Evolutionary conservation across 1,140 invertebrate species (phyloP), one percentile per base, ranked within the genome.

Genomic region (Danaus plexippus): DNA sequence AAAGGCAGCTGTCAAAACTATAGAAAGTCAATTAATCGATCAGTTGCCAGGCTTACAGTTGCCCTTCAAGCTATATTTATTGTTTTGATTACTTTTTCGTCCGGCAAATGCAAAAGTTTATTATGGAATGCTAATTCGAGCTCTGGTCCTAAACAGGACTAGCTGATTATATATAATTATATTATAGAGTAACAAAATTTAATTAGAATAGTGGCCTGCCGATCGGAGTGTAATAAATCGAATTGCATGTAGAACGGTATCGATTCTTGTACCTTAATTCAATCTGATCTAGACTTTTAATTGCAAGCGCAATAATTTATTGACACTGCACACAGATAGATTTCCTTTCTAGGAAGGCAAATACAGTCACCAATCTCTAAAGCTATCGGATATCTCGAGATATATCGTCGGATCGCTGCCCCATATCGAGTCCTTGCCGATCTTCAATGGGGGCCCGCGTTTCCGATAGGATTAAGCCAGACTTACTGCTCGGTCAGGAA

Each of bases 381-480:
- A 57, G 47, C 47, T 44, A 46, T n/a, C 49, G 32, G 49, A 66
- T 67, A 75, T 71, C 64, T 53, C 46, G 50, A 66, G 67, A 72
- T 62, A 53, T 70, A 66, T 72, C 72, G 47, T 44, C 51, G 61
- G 62, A 66, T 63, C 54, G 52, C 46, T 55, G 61, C 49, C 47
- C 59, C 63, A 61, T 52, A 58, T 61, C 67, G 63, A 59, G 66
- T 64, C 69, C 67, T 67, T 61, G 64, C 71, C 77, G 74, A 84
- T 85, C 81, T 84, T 84, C 75, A 82, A 82, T 82, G 77, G 83
- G 71, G 79, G 76, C 68, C 77, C 78, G 78, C 82, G 77, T 84
- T 84, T 84, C 79, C 80, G 79, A 85, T 86, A 86, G 83, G 80
- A 86, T 86, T 86, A 86, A 81, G 80, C 77, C 73, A 86, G 82